Evolutionary conservation across 2,888 invertebrate genomes (phyloP), one percentile per base, ranked within the genome.

Genomic region (Odontomyia ornata): DNA sequence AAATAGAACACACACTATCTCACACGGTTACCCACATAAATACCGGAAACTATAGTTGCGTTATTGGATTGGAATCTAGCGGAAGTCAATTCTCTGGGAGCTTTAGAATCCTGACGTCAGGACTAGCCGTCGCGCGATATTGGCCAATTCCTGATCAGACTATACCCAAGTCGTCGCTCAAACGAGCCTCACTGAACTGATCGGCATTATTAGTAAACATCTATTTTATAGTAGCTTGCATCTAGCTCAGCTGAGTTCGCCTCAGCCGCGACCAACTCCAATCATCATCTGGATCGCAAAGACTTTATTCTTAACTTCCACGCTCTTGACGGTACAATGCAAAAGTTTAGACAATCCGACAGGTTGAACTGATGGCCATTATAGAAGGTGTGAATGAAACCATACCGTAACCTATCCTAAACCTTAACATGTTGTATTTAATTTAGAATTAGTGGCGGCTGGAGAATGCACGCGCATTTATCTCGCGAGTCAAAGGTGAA

Each of bases 151-250:
- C 78, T 77, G 78, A 36, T 69, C 69, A 43, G 52, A 67, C 30
- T 46, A 43, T 15, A 62, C 57, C 72, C 30, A 47, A 46, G 56
- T 64, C 72, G 64, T 69, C 78, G 64, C 71, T 75, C 75, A 75
- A 75, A 75, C 78, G 77, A 73, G 71, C 75, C 77, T 75, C 75
- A 75, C 71, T 56, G 67, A 72, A 78, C 78, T 78, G 75, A 64
- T 62, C 64, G 30, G 75, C 21, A 5, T 87, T 83, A 81, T 88
- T 60, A 36, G 73, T 18, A 36, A 73, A 60, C 60, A 57, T 73
- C 27, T n/a, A 52, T 73, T 73, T 73, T 73, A 73, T 73, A 73
- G 57, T 7, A 25, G 25, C 25, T 21, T 25, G 60, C 60, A 60
- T 52, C 18, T 52, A 15, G 5, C 15, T 52, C 52, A 52, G 52